phyloP scores from a whole-genome alignment of 1,140 invertebrate species.

The Drosophila dunni region DNA sequence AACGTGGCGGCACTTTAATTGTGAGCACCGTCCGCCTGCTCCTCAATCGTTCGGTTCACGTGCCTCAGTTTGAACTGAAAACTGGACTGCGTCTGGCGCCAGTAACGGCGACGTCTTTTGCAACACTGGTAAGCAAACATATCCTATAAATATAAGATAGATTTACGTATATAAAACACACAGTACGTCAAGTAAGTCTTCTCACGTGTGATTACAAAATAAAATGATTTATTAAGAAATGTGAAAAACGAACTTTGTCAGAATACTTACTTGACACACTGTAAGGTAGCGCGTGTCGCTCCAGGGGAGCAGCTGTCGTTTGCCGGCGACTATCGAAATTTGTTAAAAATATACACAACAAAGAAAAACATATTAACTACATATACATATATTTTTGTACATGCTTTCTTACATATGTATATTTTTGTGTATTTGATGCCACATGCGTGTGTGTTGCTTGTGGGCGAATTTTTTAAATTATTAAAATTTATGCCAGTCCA shows the following conservation, averaged over 20 bases:
- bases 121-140: not conserved
- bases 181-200: not conserved
- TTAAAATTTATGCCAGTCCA: conserved; percentile 46
- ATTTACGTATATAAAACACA: not conserved
- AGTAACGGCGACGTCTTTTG: conserved; percentile 42
- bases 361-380: conserved; percentile 20
- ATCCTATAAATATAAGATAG: conserved; percentile 25
- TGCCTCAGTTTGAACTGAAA: conserved; percentile 28
- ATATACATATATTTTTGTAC: not conserved
- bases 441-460: conserved; percentile 29
- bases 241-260: not conserved
- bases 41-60: conserved; percentile 53
- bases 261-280: not conserved
- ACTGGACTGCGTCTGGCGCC: conserved; percentile 62
- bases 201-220: too few relatives aligned
- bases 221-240: not conserved
- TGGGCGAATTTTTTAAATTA: conserved; percentile 50
- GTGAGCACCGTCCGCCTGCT: conserved; percentile 70
- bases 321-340: conserved; percentile 45
- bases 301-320: conserved; percentile 59
- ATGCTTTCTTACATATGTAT: conserved; percentile 6
- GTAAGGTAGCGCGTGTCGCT: conserved; percentile 36
- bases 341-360: conserved; percentile 64
- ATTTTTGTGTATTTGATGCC: conserved; percentile 8
- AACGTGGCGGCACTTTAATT: conserved; percentile 64